Base-by-base conservation (phyloP, 37 sponge, comb jelly and placozoan species). In the Petrosia ficiformis region DNA sequence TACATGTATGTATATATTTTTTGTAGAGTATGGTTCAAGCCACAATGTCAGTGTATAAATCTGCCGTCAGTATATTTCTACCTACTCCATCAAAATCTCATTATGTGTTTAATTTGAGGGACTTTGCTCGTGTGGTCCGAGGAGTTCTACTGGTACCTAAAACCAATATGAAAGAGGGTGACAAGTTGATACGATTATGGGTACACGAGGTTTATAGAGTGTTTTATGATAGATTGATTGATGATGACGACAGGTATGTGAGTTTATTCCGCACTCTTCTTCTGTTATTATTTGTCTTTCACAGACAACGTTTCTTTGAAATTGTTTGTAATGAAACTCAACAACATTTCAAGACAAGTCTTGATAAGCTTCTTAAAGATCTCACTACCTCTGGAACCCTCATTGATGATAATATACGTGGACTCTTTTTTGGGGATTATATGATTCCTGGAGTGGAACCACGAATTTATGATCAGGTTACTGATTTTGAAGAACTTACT, bases 31-130 rank as follows among this genome's bases (percentile, higher is more conserved):
- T 94, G 80, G 88, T 97, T 0, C 93, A 81, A 70, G 95, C 99
- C 19, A 97, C 99, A 22, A 84, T 94, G 86, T 70, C 64, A 19
- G 86, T 97, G 61, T 97, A 95, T 76, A 92, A 94, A 37, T 84
- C 83, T 30, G 90, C 93, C 22, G 84, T 97, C 14, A 42, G 63
- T 65, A 92, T 77, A 24, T 97, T 97, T 79, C 87, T 97, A 1
- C 99, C 99, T 38, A 97, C 95, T 42, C 99, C 99, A 30, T 82
- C 93, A 68, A 97, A 97, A 72, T 97, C 99, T 19, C 99, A 97
- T 76, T 97, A 97, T 66, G 86, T 97, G 39, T 97, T 97, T 83
- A 97, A 97, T 70, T 78, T 97, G 58, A 82, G 99, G 39, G 99
- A 97, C 72, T 97, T 97, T 72, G 77, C 99, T 22, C 93, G 99